These are phyloP conservation scores for Prosopocoilus inquinatus DNA, from an alignment of 2,888 invertebrate species.

Conservation along the genomic window DNA sequence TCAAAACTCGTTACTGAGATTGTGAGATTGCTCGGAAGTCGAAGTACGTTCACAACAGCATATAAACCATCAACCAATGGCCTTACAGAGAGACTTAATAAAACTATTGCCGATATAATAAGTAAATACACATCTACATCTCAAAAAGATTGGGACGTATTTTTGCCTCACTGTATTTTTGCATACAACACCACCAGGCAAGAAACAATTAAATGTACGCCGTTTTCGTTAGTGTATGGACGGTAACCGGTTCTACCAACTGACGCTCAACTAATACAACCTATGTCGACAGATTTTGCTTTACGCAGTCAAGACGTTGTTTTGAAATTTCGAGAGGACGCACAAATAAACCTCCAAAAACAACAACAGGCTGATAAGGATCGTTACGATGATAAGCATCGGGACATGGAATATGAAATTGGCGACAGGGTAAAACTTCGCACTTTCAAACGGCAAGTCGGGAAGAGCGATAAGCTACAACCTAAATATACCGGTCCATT, in stretches of 20 bases:
- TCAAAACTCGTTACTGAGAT: constrained; percentile 3
- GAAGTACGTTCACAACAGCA: constrained; percentile 2
- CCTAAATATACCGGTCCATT: too few relatives aligned
- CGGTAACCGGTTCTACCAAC: constrained; percentile 3
- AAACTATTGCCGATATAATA: constrained; percentile 9
- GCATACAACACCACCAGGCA: background rate
- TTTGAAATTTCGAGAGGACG: too few relatives aligned
- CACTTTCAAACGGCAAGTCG: too few relatives aligned
- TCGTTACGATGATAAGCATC: too few relatives aligned
- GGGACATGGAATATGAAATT: too few relatives aligned
- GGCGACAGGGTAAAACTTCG: too few relatives aligned
- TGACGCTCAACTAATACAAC: background rate
- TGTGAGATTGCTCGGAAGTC: constrained; percentile 9
- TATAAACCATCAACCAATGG: constrained; percentile 11
- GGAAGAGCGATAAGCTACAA: too few relatives aligned
- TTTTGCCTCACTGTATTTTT: background rate
- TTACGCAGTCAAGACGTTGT: too few relatives aligned
- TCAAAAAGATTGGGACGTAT: background rate
- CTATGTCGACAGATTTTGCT: too few relatives aligned
- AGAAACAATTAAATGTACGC: background rate
- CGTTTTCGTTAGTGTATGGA: constrained; percentile 4
- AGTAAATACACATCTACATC: background rate
- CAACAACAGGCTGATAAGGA: too few relatives aligned
- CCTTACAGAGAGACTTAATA: constrained; percentile 16
- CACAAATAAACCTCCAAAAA: too few relatives aligned